Base-by-base conservation (phyloP, 2,888 invertebrate genomes). In the Acanthacorydalis orientalis region DNA sequence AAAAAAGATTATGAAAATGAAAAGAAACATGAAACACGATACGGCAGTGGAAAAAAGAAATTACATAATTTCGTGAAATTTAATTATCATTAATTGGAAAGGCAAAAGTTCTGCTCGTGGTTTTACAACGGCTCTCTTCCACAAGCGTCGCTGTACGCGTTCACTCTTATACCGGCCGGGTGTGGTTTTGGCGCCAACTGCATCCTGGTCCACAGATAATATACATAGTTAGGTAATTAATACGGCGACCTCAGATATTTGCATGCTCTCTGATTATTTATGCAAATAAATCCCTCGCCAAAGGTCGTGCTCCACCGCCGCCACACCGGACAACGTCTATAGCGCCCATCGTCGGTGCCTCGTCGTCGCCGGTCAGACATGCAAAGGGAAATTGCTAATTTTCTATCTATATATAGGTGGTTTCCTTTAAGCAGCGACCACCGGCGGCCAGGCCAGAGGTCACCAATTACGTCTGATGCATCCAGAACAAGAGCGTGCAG, bases 251-350 rank as follows among this genome's bases (percentile, higher is more conserved):
- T 61, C 57, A 54, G 57, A 56, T 57, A 65, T 64, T 64, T 65
- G 65, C 64, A 65, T 64, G 59, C 60, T 58, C 60, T 61, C 62
- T 60, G 63, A 65, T 64, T 66, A 65, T 64, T 65, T 65, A 66
- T 66, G 65, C 62, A 65, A 65, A 67, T 65, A 60, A 56, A 57
- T 57, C 58, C 56, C 57, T 42, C 15, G 31, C 42, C 42, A 42
- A 42, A 42, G 42, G 42, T 40, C 47, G 33, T 37, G 34, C 31
- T 37, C 34, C 41, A 23, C 43, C 12, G 42, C 23, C 34, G 44
- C 53, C 12, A 31, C 12, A 33, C 35, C 44, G 43, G 45, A 37
- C 38, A 45, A 47, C 40, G 48, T 37, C 46, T 34, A 48, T 34
- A 46, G 31, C n/a, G 51, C 43, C 46, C 47, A 44, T 43, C 47